Base-by-base conservation (phyloP, 2,888 invertebrate genomes). In the Cryptophagus acutangulus region DNA sequence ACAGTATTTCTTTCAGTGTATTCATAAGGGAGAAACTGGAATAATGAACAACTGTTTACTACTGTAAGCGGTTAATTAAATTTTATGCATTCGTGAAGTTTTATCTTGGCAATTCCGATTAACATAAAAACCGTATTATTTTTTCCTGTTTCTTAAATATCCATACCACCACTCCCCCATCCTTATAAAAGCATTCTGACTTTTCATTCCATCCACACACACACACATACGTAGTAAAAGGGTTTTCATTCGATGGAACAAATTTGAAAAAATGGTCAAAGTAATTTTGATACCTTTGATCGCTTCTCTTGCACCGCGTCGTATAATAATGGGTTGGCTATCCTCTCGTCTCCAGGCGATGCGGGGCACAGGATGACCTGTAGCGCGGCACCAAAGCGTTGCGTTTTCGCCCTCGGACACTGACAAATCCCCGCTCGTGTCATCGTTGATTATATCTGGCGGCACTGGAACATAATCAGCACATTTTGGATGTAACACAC, bases 381-480 rank as follows among this genome's bases (percentile, higher is more conserved):
- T 79, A 8, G 85, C 85, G 58, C 73, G 77, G 65, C 87, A 87
- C 49, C 79, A 76, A 33, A 87, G 71, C 30, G 82, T 83, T 12
- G 83, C 79, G 55, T 86, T 83, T 48, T 83, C 82, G 0, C 84
- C 84, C 63, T 87, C 87, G 45, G 77, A 73, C 8, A 84, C 79
- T 14, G 82, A 78, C 38, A 84, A 69, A 62, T 87, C 87, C 1
- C 84, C 81, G 49, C 85, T 85, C 14, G 86, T 86, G 46, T 84
- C 83, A 55, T 81, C 78, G 61, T 84, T 82, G 39, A 84, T 73
- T 57, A 87, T 87, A 60, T 87, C 85, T 24, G 87, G 87, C 33
- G 86, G 84, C 35, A 86, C 87, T 87, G 75, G 51, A 72, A 80
- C 24, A 20, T 8, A n/a, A n/a, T n/a, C n/a, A n/a, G n/a, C n/a